A percentile compares a stretch with the other conserved stretches of the same genome.
These are phyloP conservation scores for Scylla paramamosain DNA, from an alignment of 1,140 invertebrate genomes.

Conservation along the genomic window DNA sequence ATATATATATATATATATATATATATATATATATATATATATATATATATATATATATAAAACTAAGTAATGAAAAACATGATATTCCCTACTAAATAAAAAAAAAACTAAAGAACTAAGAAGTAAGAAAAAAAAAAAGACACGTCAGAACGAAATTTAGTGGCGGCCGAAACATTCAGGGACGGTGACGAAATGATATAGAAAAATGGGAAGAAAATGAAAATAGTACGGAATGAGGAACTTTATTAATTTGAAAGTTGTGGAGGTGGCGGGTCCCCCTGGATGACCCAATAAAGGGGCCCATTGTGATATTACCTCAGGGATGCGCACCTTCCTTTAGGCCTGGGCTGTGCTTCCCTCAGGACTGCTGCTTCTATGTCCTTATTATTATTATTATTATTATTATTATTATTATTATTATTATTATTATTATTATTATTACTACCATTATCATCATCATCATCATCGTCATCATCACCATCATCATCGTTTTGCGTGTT, in stretches of 20 bases:
- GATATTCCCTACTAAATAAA: too few species aligned
- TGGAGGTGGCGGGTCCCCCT: neutral
- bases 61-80: neutral
- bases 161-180: neutral
- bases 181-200: neutral
- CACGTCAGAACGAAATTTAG: neutral
- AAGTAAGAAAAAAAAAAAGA: too few species aligned
- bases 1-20: conserved; percentile 26
- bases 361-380: neutral
- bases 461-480: too few species aligned
- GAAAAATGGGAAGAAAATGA: conserved; percentile 42
- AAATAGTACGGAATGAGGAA: conserved; percentile 27
- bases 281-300: conserved; percentile 38
- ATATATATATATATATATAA: conserved; percentile 17
- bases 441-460: too few species aligned
- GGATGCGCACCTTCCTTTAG: neutral
- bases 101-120: too few species aligned
- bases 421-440: conserved; percentile 26
- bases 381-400: neutral
- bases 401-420: conserved; percentile 26
- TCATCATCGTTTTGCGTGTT: too few species aligned
- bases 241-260: conserved; percentile 65
- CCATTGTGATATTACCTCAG: conserved; percentile 32
- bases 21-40: conserved; percentile 26
- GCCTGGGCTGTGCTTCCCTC: neutral